Conservation (phyloP, 2,113 vertebrate species). For the Ondatra zibethicus region DNA sequence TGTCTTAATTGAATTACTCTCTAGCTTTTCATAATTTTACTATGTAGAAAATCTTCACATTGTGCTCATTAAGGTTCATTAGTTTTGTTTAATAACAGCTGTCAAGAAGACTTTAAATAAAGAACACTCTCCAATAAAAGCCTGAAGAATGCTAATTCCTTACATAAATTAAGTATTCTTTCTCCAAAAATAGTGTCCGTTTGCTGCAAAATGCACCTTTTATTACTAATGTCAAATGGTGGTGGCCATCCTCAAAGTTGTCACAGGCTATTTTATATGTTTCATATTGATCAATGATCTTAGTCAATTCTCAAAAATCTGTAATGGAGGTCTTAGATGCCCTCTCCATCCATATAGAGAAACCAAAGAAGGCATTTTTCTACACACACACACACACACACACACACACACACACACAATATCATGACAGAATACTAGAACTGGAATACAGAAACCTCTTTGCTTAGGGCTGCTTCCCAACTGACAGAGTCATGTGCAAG, state of each 20-base stretch:
- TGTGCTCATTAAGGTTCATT: not conserved
- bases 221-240: not conserved
- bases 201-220: slow-evolving; percentile 29
- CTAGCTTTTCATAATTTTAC: slow-evolving; percentile 38
- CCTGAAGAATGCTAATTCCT: not conserved
- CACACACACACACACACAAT: not conserved
- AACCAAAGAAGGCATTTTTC: not conserved
- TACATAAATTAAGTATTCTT: not conserved
- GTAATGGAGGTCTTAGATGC: not conserved
- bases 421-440: slow-evolving; percentile 19
- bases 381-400: not conserved
- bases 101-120: slow-evolving; percentile 27
- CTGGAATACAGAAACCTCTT: slow-evolving; percentile 7
- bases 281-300: not conserved
- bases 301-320: slow-evolving; percentile 1
- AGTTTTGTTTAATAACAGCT: slow-evolving; percentile 42
- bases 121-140: not conserved
- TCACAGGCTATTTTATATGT: not conserved
- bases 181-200: not conserved
- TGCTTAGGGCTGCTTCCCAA: slow-evolving; percentile 9
- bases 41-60: not conserved
- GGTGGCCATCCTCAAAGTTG: not conserved
- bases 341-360: not conserved
- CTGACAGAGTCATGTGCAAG: slow-evolving; percentile 24
- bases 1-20: slow-evolving; percentile 13